A percentile compares a stretch with the other conserved stretches of the same genome.
Evolutionary conservation across 2,113 vertebrate genomes (phyloP).

Genomic region (Corythornis cristatus): DNA sequence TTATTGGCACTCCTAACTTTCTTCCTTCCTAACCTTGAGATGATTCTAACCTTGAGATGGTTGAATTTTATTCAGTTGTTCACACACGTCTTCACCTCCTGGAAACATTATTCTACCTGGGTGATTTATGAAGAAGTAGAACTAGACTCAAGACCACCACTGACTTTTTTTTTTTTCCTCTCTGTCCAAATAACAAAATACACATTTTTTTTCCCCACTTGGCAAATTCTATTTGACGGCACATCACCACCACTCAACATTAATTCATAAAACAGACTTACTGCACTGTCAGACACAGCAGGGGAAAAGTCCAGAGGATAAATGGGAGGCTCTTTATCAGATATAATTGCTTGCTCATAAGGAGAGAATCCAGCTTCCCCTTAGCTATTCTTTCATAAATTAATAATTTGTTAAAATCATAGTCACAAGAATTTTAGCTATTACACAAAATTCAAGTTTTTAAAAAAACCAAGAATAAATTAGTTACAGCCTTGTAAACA

Average conservation of each 20-base stretch:
- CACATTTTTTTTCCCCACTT: constrained; percentile 44
- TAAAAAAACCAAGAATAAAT: constrained; percentile 84
- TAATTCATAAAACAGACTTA: constrained; percentile 61
- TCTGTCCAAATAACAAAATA: constrained; percentile 55
- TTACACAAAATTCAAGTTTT: constrained; percentile 83
- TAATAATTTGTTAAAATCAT: constrained; percentile 82
- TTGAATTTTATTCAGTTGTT: constrained; percentile 5
- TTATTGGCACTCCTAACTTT: constrained; percentile 1
- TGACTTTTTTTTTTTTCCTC: constrained; percentile 35
- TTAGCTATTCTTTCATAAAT: constrained; percentile 80
- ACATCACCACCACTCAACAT: constrained; percentile 65
- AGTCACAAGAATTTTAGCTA: constrained; percentile 77
- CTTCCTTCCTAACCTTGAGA: constrained; percentile 34
- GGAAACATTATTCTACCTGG: constrained; percentile 45
- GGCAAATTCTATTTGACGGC: constrained; percentile 63
- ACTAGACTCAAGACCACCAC: constrained; percentile 44
- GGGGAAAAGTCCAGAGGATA: constrained; percentile 22
- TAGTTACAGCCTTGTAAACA: constrained; percentile 88
- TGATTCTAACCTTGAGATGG: constrained; percentile 28
- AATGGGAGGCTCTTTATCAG: constrained; percentile 57
- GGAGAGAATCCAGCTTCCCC: constrained; percentile 85
- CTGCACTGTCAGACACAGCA: constrained; percentile 60
- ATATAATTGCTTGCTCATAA: constrained; percentile 66
- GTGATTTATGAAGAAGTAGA: constrained; percentile 37
- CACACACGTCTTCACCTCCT: constrained; percentile 24